Evolutionary conservation across 2,888 invertebrate species (phyloP).

Genomic region (Elegia similella): DNA sequence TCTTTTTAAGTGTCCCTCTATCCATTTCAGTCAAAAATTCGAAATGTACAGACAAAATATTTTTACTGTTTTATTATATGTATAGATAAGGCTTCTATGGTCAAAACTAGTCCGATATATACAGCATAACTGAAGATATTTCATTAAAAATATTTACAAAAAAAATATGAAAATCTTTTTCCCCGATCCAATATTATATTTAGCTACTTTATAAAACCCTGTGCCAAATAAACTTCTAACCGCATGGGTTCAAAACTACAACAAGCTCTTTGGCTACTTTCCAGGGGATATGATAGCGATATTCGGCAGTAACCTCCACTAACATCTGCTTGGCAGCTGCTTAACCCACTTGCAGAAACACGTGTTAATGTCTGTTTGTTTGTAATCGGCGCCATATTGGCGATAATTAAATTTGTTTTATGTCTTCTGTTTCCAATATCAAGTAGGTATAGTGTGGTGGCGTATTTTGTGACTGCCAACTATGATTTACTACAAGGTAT

Average conservation of each 20-base stretch:
- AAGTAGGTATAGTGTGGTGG: background rate
- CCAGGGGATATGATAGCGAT: conserved; percentile 30
- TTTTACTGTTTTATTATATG: too few species aligned
- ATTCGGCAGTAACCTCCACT: conserved; percentile 19
- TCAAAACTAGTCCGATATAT: too few species aligned
- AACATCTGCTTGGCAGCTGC: conserved; percentile 34
- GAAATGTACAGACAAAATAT: too few species aligned
- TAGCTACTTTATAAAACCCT: background rate
- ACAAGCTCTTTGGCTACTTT: conserved; percentile 27
- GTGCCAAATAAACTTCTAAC: background rate
- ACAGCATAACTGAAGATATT: too few species aligned
- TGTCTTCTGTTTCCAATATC: background rate
- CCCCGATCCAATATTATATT: too few species aligned
- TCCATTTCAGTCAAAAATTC: too few species aligned
- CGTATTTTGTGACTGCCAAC: background rate
- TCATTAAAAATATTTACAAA: too few species aligned
- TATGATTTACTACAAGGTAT: background rate
- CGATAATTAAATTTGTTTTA: conserved; percentile 2
- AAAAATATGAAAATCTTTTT: too few species aligned
- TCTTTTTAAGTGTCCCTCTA: too few species aligned
- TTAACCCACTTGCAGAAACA: conserved; percentile 26
- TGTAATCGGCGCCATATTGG: conserved; percentile 15
- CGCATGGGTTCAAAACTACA: background rate
- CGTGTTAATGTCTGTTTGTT: conserved; percentile 22
- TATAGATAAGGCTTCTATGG: too few species aligned